These are phyloP conservation scores for Chaetura pelagica DNA, from an alignment of 2,113 vertebrate genomes.

Conservation along the genomic window DNA sequence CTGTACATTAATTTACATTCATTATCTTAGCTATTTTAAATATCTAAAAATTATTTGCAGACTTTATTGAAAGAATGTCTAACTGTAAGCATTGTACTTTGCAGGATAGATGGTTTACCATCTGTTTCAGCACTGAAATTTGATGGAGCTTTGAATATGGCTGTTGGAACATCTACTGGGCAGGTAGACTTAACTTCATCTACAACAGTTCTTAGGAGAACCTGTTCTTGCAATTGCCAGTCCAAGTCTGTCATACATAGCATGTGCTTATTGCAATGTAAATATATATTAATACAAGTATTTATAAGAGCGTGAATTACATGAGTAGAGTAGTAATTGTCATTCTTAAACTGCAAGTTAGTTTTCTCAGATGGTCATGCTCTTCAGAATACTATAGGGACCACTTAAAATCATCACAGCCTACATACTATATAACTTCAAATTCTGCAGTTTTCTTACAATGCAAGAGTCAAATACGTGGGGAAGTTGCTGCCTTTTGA, in stretches of 20 bases:
- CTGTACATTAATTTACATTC: not conserved
- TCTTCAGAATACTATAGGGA: not conserved
- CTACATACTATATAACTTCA: not conserved
- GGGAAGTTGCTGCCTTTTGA: not conserved
- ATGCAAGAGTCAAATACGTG: not conserved
- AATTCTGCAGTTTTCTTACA: not conserved
- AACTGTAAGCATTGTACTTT: constrained; percentile 35
- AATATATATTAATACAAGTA: not conserved
- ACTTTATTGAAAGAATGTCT: not conserved
- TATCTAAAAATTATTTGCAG: not conserved
- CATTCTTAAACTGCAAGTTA: not conserved
- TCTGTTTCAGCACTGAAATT: constrained; percentile 92
- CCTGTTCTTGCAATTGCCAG: not conserved
- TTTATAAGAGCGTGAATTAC: not conserved
- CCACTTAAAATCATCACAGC: not conserved
- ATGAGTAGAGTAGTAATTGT: not conserved
- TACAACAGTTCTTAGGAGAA: not conserved
- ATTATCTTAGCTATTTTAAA: not conserved
- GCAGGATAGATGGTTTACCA: constrained; percentile 88
- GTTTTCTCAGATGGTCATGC: not conserved
- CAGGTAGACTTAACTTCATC: constrained; percentile 80
- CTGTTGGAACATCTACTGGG: constrained; percentile 93
- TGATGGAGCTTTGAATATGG: constrained; percentile 88
- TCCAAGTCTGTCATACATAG: not conserved
- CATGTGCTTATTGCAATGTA: not conserved